Evolutionary conservation across 2,113 vertebrate genomes (phyloP), one percentile per base, ranked within the genome.

Genomic region (Xiphophorus couchianus): DNA sequence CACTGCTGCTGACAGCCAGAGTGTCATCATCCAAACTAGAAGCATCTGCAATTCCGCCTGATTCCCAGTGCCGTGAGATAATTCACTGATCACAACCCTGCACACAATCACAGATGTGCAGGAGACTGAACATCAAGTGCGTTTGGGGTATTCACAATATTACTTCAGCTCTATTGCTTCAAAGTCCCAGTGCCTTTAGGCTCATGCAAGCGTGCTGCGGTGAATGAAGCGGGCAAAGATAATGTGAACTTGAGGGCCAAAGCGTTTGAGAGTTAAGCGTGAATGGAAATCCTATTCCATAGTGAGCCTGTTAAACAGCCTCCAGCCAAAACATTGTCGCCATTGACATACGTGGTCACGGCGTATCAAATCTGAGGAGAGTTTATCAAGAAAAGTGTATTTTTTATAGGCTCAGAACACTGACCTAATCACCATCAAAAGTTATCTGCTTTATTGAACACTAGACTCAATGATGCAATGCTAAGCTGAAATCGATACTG

Each of bases 91-190:
- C 85, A 85, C 82, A 75, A 78, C 78, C 83, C 73, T 62, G 84
- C 66, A 89, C 90, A 89, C 83, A 86, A 72, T 80, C 74, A 62
- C 91, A 93, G 89, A 92, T 93, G 90, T 90, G 91, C 77, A 69
- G 70, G 77, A 84, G 82, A 63, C 83, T 86, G 90, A 89, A 87
- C 89, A 89, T 91, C 69, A 66, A 84, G 76, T 68, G 82, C 28
- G 48, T 83, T 87, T 67, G 72, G 90, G 88, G 85, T 85, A 89
- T 91, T 91, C 83, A 74, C 22, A 62, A 84, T 37, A 87, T 93
- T 90, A 91, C 86, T 92, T 89, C 90, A 86, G 90, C 90, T 83
- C 85, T 82, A 82, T 80, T 76, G 86, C 89, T 76, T 82, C 58
- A 31, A 68, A 82, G 70, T 86, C 84, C 75, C 37, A 15, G 7